These are phyloP conservation scores for Poeciliopsis retropinna DNA, from an alignment of 2,113 vertebrate genomes.

Conservation along the genomic window DNA sequence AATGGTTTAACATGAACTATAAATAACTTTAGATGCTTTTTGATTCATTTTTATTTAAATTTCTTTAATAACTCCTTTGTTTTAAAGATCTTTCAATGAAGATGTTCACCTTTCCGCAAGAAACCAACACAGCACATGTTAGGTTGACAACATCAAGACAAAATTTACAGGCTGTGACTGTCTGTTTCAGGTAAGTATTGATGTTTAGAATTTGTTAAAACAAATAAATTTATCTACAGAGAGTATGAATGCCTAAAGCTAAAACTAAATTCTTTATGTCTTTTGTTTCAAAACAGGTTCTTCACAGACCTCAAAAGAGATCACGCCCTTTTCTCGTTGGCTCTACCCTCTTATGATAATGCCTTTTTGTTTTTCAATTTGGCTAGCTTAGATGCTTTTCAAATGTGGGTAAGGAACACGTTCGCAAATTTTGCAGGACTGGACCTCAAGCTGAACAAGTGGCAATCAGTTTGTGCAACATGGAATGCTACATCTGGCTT, in stretches of 20 bases:
- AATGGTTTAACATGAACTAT: no score
- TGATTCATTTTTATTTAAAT: background rate
- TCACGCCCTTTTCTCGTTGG: constrained; percentile 45
- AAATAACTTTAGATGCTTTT: no score
- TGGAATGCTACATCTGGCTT: constrained; percentile 48
- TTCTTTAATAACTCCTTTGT: background rate
- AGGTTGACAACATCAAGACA: constrained; percentile 37
- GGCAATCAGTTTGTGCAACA: constrained; percentile 58
- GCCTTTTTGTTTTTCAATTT: constrained; percentile 12
- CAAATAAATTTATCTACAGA: no score
- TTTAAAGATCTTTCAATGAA: constrained; percentile 49
- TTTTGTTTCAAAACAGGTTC: constrained; percentile 15
- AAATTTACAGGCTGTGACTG: constrained; percentile 4
- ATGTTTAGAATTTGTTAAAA: background rate
- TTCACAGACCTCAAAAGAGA: constrained; percentile 43
- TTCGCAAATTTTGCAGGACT: fast-evolving
- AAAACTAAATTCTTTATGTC: no score
- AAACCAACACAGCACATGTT: constrained; percentile 31
- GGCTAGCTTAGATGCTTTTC: fast-evolving
- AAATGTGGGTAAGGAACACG: fast-evolving
- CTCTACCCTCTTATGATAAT: background rate
- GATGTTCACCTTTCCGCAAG: constrained; percentile 59
- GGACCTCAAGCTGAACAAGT: constrained; percentile 36
- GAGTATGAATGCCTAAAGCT: no score
- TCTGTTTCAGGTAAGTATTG: constrained; percentile 14